Conservation (phyloP, 2,888 invertebrate species). For the Flabesymbios commensalis region DNA sequence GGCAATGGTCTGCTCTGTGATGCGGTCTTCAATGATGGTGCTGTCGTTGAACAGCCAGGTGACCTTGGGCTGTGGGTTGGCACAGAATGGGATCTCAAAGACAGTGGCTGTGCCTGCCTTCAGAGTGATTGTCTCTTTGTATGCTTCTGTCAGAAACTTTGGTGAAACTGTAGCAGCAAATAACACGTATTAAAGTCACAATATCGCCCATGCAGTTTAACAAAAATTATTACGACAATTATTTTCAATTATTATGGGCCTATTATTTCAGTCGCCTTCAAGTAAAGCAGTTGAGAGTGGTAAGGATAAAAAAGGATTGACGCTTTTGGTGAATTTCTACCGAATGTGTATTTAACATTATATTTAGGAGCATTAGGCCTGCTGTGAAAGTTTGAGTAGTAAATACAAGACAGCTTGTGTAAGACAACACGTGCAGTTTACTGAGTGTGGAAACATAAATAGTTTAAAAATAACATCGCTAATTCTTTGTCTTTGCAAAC, state of each 20-base stretch:
- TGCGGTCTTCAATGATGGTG: conserved; percentile 19
- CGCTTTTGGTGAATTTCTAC: not conserved
- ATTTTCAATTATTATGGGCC: too few species aligned
- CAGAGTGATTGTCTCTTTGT: conserved; percentile 32
- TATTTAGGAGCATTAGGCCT: too few species aligned
- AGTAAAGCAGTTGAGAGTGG: not conserved
- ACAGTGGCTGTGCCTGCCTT: conserved; percentile 35
- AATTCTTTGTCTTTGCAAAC: too few species aligned
- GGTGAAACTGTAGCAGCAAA: conserved; percentile 31
- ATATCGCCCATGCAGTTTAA: not conserved
- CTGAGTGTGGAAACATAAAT: too few species aligned
- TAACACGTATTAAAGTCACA: not conserved
- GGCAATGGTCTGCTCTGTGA: conserved; percentile 33
- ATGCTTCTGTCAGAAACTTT: conserved; percentile 24
- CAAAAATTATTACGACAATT: not conserved
- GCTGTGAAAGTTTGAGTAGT: too few species aligned
- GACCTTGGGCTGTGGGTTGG: conserved; percentile 38
- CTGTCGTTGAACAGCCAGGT: conserved; percentile 36
- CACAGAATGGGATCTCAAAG: conserved; percentile 36
- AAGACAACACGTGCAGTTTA: too few species aligned
- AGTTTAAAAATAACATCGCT: too few species aligned
- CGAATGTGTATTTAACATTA: not conserved
- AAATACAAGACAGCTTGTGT: too few species aligned
- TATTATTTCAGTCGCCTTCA: too few species aligned
- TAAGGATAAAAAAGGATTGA: not conserved